These are phyloP conservation scores for Galaxias olidus DNA, from an alignment of 2,797 vertebrate genomes.

Conservation along the genomic window DNA sequence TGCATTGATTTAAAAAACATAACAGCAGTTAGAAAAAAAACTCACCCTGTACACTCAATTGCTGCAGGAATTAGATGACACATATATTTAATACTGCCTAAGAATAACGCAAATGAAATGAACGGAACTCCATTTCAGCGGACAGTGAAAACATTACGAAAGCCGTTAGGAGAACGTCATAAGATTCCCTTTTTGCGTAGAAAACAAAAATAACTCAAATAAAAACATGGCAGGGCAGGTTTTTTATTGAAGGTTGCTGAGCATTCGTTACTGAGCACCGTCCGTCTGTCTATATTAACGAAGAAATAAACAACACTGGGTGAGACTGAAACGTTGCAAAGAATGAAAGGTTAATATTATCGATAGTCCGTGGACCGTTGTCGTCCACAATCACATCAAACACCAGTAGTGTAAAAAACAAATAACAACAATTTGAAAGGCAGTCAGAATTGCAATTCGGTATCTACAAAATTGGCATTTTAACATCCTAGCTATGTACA, in stretches of 20 bases:
- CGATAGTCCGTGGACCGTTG: slow-evolving; percentile 38
- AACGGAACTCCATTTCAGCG: slow-evolving; percentile 28
- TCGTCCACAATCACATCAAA: slow-evolving; percentile 51
- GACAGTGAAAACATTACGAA: slow-evolving; percentile 35
- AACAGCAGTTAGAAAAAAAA: slow-evolving; percentile 50
- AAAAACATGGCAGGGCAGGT: slow-evolving; percentile 18
- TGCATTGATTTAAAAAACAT: slow-evolving; percentile 58
- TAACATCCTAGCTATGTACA: slow-evolving; percentile 88
- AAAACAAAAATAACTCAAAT: slow-evolving; percentile 31
- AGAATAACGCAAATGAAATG: slow-evolving; percentile 37
- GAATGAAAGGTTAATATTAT: slow-evolving; percentile 36
- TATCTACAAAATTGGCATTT: slow-evolving; percentile 91
- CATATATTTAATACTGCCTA: slow-evolving; percentile 48
- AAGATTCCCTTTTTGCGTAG: slow-evolving; percentile 27
- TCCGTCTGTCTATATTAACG: slow-evolving; percentile 29
- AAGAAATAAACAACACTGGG: slow-evolving; percentile 16
- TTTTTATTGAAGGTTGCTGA: slow-evolving; percentile 23
- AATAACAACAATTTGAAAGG: slow-evolving; percentile 66
- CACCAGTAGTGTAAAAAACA: slow-evolving; percentile 27
- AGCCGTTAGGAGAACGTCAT: slow-evolving; percentile 42
- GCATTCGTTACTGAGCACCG: slow-evolving; percentile 56
- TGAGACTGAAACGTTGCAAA: slow-evolving; percentile 26
- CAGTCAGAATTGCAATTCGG: slow-evolving; percentile 79
- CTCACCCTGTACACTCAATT: slow-evolving; percentile 56
- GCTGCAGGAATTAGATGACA: slow-evolving; percentile 43